Base-by-base conservation (phyloP, 2,113 vertebrate genomes). In the Zapornia atra region DNA sequence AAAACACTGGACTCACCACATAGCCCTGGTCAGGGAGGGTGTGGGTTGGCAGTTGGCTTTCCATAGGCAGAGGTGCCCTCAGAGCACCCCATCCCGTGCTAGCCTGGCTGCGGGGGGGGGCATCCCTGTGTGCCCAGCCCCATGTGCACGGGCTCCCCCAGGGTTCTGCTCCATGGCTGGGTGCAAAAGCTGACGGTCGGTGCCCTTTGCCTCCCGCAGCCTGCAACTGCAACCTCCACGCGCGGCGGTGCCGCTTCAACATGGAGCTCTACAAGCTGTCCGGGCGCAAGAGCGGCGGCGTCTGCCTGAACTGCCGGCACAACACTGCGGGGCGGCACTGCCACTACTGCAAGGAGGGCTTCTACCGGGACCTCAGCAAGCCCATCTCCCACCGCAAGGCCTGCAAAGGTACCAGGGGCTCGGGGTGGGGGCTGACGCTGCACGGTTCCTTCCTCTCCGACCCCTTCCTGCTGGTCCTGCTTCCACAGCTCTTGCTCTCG, bases 261-360 rank as follows among this genome's bases (percentile, higher is more conserved):
- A 99, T 99, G 99, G 99, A 99, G 96, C 99, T 99, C 63, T 99
- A 98, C 98, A 99, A 99, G 90, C 98, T 99, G 81, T 99, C 99
- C 0, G 99, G 99, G 10, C 98, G 99, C 92, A 99, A 99, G 98
- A 99, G 99, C 2, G 99, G 99, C 29, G 99, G 99, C 5, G 99
- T 99, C 85, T 99, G 99, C 93, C 98, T 99, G 83, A 99, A 99
- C 97, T 99, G 99, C 96, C 98, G 99, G 78, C 99, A 99, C 98
- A 99, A 99, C 98, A 99, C 99, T 0, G 99, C 99, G 0, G 99
- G 99, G 3, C 98, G 99, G 29, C 99, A 99, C 97, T 99, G 99
- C 97, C 99, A 99, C 96, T 99, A 99, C 98, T 99, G 99, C 98
- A 99, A 99, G 96, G 99, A 99, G 97, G 99, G 99, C 84, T 99